Base-by-base conservation (phyloP, 1,140 invertebrate species). In the Drosophila miranda region DNA sequence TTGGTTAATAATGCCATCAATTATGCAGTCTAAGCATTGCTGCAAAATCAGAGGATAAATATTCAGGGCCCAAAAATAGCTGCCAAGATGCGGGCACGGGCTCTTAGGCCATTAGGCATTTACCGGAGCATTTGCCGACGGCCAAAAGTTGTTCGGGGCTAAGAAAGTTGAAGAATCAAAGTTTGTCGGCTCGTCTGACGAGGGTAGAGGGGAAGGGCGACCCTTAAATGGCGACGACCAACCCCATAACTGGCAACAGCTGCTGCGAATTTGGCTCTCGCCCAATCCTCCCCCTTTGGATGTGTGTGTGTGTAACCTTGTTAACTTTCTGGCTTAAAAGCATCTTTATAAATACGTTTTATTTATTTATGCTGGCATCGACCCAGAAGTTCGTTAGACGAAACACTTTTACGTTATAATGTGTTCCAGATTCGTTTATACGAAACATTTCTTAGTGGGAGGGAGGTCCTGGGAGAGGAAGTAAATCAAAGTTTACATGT, bases 291-390 rank as follows among this genome's bases (percentile, higher is more conserved):
- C 56, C 44, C 19, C 19, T 1, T 13, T 14, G 14, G 43, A 3
- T 19, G 2, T 19, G 5, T 19, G 8, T 53, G 11, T 66, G 51
- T 64, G 19, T 78, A 82, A 87, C 70, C 78, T 82, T 87, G 71
- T 87, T 87, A 87, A 80, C 60, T 75, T 81, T 26, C 67, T 64
- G 66, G 69, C 84, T 80, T 89, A 83, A 89, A 89, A 89, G 87
- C 87, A 83, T 89, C 87, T 83, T 89, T 88, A 89, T 83, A 89
- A 89, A 89, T 75, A 87, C 79, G 87, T 81, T 80, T 89, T 86
- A 89, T 89, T 89, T 89, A 89, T 89, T 89, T 89, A 89, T 89
- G 77, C 64, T 54, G 73, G 62, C 55, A 74, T 56, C 59, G 53
- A 61, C 75, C 34, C 34, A 38, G 72, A 78, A 75, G 52, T 66